phyloP scores from a whole-genome alignment of 2,113 vertebrate genomes.

The Pomatorhinus ruficollis region DNA sequence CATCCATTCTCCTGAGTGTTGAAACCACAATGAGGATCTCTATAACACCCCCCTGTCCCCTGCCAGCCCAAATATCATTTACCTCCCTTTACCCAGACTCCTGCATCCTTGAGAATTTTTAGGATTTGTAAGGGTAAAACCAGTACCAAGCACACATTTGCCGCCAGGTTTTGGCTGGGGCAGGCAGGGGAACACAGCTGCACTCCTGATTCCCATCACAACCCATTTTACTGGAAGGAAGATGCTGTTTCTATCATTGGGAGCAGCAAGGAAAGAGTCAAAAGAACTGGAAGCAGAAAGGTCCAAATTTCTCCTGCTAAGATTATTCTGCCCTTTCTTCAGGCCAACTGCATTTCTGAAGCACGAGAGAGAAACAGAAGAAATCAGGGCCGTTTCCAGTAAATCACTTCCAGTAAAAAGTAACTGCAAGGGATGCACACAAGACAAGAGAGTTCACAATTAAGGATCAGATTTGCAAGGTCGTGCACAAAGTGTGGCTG shows the following conservation, averaged over 20 bases:
- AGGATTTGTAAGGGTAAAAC: neutral
- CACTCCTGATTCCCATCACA: conserved; percentile 17
- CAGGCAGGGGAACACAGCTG: neutral
- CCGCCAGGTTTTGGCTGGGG: neutral
- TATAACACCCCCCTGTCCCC: too few species aligned
- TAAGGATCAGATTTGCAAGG: conserved; percentile 21
- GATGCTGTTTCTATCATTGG: neutral
- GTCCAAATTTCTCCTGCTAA: conserved; percentile 13
- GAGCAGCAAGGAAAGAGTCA: neutral
- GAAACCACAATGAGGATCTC: neutral
- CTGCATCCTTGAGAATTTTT: neutral
- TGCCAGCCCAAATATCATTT: neutral
- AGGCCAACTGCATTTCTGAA: conserved; percentile 42
- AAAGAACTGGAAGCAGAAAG: conserved; percentile 1
- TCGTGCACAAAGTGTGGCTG: neutral
- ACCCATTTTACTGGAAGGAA: conserved; percentile 62
- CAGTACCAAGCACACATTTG: neutral
- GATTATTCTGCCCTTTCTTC: conserved; percentile 13
- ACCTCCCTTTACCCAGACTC: neutral
- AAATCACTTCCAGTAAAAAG: conserved; percentile 51
- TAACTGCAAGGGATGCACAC: conserved; percentile 33
- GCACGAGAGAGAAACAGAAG: neutral
- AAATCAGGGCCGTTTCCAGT: conserved; percentile 18
- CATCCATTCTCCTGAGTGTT: neutral
- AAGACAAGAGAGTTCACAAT: conserved; percentile 20